phyloP scores from a whole-genome alignment of 2,113 vertebrate species.

The Amphiprion percula region DNA sequence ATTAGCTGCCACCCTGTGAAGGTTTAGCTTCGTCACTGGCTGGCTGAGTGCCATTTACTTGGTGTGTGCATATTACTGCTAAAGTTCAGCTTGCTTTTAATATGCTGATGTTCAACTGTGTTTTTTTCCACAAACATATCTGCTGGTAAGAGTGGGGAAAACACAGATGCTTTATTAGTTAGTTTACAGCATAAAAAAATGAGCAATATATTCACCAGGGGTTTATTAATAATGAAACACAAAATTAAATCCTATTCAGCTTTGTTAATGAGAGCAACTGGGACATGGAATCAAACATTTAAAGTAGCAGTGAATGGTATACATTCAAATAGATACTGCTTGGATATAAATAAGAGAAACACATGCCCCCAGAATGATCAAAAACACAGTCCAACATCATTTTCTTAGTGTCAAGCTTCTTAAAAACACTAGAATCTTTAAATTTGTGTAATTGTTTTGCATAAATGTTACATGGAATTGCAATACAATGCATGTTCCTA shows the following conservation, averaged over 20 bases:
- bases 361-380: not conserved
- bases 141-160: not conserved
- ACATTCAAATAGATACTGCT: too few relatives aligned
- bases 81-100: not conserved
- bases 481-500: too few relatives aligned
- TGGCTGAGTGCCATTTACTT: not conserved
- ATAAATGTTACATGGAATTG: too few relatives aligned
- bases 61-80: not conserved
- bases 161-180: not conserved
- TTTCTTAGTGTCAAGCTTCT: not conserved
- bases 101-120: too few relatives aligned
- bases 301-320: not conserved
- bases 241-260: not conserved
- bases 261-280: too few relatives aligned
- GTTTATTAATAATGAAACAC: not conserved
- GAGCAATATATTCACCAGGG: not conserved
- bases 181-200: not conserved
- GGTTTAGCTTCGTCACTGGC: constrained; percentile 10
- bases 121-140: too few relatives aligned
- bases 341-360: not conserved
- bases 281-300: not conserved
- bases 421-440: not conserved
- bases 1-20: not conserved
- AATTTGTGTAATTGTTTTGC: not conserved
- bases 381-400: not conserved